A percentile compares a stretch with the other conserved stretches of the same genome.
Evolutionary conservation across 1,140 invertebrate genomes (phyloP).

Genomic region (Drosophila miranda): DNA sequence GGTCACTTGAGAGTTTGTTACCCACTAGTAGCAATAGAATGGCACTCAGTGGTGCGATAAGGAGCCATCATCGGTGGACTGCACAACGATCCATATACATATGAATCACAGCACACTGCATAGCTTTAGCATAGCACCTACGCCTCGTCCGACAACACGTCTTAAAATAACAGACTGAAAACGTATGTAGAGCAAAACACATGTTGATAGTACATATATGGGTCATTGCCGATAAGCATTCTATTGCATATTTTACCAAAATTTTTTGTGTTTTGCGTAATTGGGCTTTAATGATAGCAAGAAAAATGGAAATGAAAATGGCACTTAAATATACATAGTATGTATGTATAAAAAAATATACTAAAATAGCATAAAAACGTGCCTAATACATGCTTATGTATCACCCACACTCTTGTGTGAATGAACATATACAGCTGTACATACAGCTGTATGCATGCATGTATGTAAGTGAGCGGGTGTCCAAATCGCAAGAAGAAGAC

Average conservation of each 20-base stretch:
- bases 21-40: neutral
- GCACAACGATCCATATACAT: neutral
- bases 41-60: constrained; percentile 12
- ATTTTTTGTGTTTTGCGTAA: constrained; percentile 34
- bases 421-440: neutral
- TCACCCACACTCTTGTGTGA: constrained; percentile 1
- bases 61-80: constrained; percentile 9
- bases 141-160: constrained; percentile 18
- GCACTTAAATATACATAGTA: constrained; percentile 23
- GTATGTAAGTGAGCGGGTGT: constrained; percentile 44
- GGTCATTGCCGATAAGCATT: constrained; percentile 54
- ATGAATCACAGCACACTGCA: constrained; percentile 26
- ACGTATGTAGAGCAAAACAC: constrained; percentile 44
- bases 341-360: constrained; percentile 5
- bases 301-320: constrained; percentile 33
- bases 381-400: constrained; percentile 24
- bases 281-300: constrained; percentile 41
- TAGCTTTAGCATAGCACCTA: too few relatives aligned
- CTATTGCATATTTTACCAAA: constrained; percentile 8
- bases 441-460: neutral
- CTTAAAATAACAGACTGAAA: constrained; percentile 17
- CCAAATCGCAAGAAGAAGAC: constrained; percentile 40
- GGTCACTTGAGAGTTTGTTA: constrained; percentile 15
- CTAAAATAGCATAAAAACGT: constrained; percentile 48
- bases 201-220: constrained; percentile 64